Conservation (phyloP, 1,140 invertebrate genomes). For the Nixonia krombeini region DNA sequence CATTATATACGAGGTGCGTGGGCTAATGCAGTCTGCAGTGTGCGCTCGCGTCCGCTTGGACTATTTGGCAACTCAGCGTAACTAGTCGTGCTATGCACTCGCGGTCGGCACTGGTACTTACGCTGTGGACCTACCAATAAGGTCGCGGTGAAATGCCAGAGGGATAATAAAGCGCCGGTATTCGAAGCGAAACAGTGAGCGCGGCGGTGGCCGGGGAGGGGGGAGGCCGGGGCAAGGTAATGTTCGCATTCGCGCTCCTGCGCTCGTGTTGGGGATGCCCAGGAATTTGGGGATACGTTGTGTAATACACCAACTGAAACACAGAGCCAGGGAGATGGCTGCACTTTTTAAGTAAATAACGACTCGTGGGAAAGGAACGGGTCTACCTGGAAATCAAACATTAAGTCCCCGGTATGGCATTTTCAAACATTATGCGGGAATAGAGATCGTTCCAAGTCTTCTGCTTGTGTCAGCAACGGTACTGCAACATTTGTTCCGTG, state of each 20-base stretch:
- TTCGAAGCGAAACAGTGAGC: constrained; percentile 24
- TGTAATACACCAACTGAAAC: too few relatives aligned
- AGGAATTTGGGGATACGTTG: not conserved
- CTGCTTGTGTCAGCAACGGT: too few relatives aligned
- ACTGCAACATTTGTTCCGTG: too few relatives aligned
- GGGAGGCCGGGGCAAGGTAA: constrained; percentile 7
- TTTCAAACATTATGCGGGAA: too few relatives aligned
- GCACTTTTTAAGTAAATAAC: too few relatives aligned
- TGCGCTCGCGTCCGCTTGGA: constrained; percentile 3
- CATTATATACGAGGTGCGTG: constrained; percentile 26
- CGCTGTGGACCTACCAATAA: constrained; percentile 17
- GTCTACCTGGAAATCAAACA: too few relatives aligned
- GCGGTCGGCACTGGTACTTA: constrained; percentile 19
- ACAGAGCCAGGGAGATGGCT: too few relatives aligned
- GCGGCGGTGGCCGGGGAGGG: too few relatives aligned
- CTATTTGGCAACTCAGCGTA: constrained; percentile 27
- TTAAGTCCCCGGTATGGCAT: too few relatives aligned
- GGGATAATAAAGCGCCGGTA: constrained; percentile 31
- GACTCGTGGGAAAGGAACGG: too few relatives aligned
- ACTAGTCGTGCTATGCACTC: constrained; percentile 7
- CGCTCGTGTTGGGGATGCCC: not conserved
- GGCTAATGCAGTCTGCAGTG: constrained; percentile 34
- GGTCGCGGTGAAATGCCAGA: constrained; percentile 1
- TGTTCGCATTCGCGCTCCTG: too few relatives aligned
- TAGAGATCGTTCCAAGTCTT: too few relatives aligned